Base-by-base conservation (phyloP, 2,113 vertebrate species). In the Sphyrna mokarran region DNA sequence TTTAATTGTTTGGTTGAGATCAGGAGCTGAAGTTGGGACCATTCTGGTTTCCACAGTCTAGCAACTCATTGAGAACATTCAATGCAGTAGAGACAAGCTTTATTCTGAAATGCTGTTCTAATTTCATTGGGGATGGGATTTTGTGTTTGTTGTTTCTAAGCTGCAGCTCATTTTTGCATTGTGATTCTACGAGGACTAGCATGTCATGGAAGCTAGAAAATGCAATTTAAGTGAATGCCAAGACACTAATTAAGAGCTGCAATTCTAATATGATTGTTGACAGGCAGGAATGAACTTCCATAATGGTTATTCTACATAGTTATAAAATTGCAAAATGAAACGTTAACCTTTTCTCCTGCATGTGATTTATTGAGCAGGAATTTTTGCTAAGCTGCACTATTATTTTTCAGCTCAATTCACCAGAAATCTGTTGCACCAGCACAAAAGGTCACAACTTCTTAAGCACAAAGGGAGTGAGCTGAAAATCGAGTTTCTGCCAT, bases 171-270 rank as follows among this genome's bases (percentile, higher is more conserved):
- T 72, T 72, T 95, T 95, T 40, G 26, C 94, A 72, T 54, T 70
- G 40, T 54, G 43, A 40, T 23, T 95, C 94, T 6, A 48, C 48
- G 69, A 76, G 40, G 18, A 72, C 68, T 54, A 95, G 29, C 94
- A 72, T 95, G 94, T 72, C 94, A 95, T 48, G 68, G 69, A 72
- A 54, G 94, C 26, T 54, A 9, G 40, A 76, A 18, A 95, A 66
- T 33, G 69, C 22, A 70, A 95, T 76, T 95, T 72, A 95, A 26
- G 23, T 72, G 94, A 95, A 72, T 95, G 69, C 43, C 68, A 95
- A 95, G 58, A 69, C 68, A 95, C 13, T 72, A 95, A 76, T 95
- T 54, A 95, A 72, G 68, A 95, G 40, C 69, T 95, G 69, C 69
- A 76, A 95, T 40, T 40, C 66, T 94, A 70, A 94, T 70, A 23